Conservation (phyloP, 2,888 invertebrate genomes). For the Drosophila stalkeri region DNA sequence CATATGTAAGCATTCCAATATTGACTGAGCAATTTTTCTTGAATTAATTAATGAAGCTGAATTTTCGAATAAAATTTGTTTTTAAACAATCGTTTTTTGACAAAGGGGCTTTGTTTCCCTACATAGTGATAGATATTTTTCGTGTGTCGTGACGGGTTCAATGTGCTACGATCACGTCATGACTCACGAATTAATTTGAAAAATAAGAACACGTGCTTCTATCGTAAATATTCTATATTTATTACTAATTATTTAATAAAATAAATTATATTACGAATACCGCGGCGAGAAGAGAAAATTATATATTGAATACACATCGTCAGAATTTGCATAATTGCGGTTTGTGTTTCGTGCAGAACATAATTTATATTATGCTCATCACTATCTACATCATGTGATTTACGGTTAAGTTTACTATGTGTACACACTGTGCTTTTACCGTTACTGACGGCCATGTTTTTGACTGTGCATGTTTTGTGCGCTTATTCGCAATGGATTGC, state of each 20-base stretch:
- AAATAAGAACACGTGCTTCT: too few relatives aligned
- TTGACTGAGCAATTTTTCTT: neutral
- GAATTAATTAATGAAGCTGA: neutral
- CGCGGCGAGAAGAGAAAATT: too few relatives aligned
- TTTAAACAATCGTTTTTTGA: neutral
- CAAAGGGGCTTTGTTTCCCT: neutral
- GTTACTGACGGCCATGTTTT: constrained; percentile 55
- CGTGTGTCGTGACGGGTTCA: neutral
- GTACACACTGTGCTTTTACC: constrained; percentile 32
- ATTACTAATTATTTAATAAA: too few relatives aligned
- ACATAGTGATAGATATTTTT: neutral
- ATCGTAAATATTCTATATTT: too few relatives aligned
- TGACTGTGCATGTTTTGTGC: constrained; percentile 3
- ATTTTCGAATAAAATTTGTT: neutral
- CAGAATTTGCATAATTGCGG: too few relatives aligned
- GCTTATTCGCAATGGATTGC: constrained; percentile 10
- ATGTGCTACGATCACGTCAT: neutral
- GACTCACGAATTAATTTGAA: neutral
- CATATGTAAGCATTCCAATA: neutral
- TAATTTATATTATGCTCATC: neutral
- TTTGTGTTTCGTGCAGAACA: neutral
- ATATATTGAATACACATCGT: too few relatives aligned
- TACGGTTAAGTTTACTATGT: constrained; percentile 2
- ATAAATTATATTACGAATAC: too few relatives aligned
- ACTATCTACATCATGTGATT: neutral